phyloP scores from a whole-genome alignment of 2,113 vertebrate genomes.

The Hirundichthys speculiger region DNA sequence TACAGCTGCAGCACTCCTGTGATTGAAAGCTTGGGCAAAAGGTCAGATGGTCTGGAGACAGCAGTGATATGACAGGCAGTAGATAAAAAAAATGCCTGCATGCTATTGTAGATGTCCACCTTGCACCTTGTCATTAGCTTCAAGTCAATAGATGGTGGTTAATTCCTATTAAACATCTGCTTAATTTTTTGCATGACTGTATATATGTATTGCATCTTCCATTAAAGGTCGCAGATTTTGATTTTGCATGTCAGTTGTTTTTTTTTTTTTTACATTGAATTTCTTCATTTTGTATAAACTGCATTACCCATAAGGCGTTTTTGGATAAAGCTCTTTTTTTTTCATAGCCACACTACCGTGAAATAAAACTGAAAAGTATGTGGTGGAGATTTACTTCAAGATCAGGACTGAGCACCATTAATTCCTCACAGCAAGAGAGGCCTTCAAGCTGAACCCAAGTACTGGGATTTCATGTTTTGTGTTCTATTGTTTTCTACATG shows the following conservation, averaged over 20 bases:
- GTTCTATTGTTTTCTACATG: too few species aligned
- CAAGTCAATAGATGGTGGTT: background rate
- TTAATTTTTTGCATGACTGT: background rate
- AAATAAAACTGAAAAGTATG: constrained; percentile 61
- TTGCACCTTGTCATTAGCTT: background rate
- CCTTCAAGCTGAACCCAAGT: constrained; percentile 11
- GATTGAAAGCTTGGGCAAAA: constrained; percentile 9
- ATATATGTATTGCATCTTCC: background rate
- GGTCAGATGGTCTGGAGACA: constrained; percentile 15
- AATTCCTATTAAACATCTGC: constrained; percentile 11
- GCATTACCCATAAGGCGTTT: constrained; percentile 51
- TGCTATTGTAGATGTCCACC: background rate
- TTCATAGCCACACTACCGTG: constrained; percentile 34
- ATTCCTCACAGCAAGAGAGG: constrained; percentile 25
- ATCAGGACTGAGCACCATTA: constrained; percentile 33
- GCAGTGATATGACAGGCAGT: constrained; percentile 6
- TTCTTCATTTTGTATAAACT: constrained; percentile 35
- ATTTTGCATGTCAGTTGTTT: constrained; percentile 29
- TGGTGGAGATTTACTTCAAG: constrained; percentile 45
- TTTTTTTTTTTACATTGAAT: too few species aligned
- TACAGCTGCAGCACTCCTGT: constrained; percentile 23
- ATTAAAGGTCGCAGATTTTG: background rate
- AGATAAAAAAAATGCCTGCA: background rate
- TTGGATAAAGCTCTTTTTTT: constrained; percentile 51
- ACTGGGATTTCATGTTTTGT: constrained; percentile 9